Evolutionary conservation across 2,888 invertebrate species (phyloP), one percentile per base, ranked within the genome.

Genomic region (Oxytorus armatus): DNA sequence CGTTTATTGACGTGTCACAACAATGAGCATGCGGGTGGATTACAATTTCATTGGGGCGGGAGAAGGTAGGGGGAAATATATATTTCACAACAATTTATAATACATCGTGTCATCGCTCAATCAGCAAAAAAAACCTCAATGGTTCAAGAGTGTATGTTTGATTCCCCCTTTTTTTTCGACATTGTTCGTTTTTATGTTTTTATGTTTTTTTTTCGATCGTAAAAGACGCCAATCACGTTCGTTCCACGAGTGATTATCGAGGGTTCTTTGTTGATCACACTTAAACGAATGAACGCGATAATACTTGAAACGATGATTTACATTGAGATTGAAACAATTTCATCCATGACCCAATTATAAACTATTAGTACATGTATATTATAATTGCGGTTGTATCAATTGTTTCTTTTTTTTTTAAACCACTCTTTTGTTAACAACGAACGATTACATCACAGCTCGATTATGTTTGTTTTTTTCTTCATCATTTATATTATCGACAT

Each of bases 1-100:
- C 36, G 39, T 85, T 85, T 87, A 88, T 90, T 89, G 85, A 88
- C 86, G 87, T 86, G 76, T 88, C 86, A 90, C 89, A 90, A 90
- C 88, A 88, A 87, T 86, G 81, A 90, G 86, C 90, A 90, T 90
- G 89, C 90, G 89, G 85, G 84, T 85, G 44, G 69, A 77, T 87
- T 89, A 89, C 86, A 89, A 82, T 84, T 80, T 87, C 79, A 79
- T 81, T 69, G 77, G 72, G 57, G 73, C 65, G 59, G 74, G 59
- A 76, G 82, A 65, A 83, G 66, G 49, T 77, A 59, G 83, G 72
- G 82, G 63, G 69, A n/a, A n/a, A 61, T 44, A 77, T n/a, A n/a
- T 83, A 85, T 86, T 85, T 81, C 83, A 85, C 86, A 85, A 85
- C 82, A 74, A 86, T 81, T 65, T 83, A 83, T 75, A 82, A 85